These are phyloP conservation scores for Xestobium rufovillosum DNA, from an alignment of 2,888 invertebrate genomes.

Conservation along the genomic window DNA sequence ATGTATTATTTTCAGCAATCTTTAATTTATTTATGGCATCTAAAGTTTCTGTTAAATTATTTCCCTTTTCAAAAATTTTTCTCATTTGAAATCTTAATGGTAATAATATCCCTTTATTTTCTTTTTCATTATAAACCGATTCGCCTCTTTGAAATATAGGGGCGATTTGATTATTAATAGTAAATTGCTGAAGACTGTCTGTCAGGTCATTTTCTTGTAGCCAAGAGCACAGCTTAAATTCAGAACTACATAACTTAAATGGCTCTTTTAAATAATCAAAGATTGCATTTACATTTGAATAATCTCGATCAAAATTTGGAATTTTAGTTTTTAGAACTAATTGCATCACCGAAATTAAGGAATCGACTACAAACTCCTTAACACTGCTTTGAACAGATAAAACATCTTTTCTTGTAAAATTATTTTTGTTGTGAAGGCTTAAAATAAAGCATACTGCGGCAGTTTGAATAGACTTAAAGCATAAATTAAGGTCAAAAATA, in stretches of 20 bases:
- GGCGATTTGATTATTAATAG: background rate
- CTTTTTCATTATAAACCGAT: background rate
- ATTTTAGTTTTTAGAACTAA: too few species aligned
- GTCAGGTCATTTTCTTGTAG: background rate
- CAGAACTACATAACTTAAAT: background rate
- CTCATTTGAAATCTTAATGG: conserved; percentile 2
- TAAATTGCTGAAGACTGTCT: background rate
- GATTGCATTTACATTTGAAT: background rate
- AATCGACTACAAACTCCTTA: background rate
- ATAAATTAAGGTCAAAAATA: conserved; percentile 1
- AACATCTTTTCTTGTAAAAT: conserved; percentile 4
- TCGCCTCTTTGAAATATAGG: background rate
- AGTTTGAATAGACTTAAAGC: background rate
- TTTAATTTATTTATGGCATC: background rate
- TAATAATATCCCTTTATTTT: conserved; percentile 2
- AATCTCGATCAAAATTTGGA: too few species aligned
- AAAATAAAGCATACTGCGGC: conserved; percentile 1
- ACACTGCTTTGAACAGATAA: background rate
- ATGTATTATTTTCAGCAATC: background rate
- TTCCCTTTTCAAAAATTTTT: conserved; percentile 1
- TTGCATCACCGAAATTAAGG: too few species aligned
- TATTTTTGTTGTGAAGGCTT: conserved; percentile 1
- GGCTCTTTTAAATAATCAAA: background rate
- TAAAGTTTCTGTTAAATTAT: background rate
- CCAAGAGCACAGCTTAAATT: background rate